Evolutionary conservation across 1,140 invertebrate genomes (phyloP).

Genomic region (Conus ventricosus): DNA sequence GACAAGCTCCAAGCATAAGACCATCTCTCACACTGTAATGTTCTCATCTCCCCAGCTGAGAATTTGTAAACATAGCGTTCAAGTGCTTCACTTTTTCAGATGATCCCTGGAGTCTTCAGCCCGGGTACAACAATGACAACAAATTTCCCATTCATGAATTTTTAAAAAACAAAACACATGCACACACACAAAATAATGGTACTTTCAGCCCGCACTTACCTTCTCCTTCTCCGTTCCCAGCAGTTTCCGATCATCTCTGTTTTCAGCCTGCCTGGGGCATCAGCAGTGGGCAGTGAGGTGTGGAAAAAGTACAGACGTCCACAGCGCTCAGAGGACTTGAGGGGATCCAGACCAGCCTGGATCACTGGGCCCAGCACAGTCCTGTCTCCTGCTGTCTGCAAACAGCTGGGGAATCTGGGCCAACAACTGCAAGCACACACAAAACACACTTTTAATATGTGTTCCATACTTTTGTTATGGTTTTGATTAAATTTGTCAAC

Average conservation of each 20-base stretch:
- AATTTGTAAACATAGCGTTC: too few relatives aligned
- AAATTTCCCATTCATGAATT: too few relatives aligned
- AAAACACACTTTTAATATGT: too few relatives aligned
- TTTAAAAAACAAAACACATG: neutral
- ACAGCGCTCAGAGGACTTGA: slow-evolving; percentile 89
- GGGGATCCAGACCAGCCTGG: slow-evolving; percentile 96
- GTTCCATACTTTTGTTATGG: too few relatives aligned
- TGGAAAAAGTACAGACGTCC: slow-evolving; percentile 98
- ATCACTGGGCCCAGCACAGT: slow-evolving; percentile 97
- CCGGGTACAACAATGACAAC: too few relatives aligned
- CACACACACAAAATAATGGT: neutral
- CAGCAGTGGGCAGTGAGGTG: slow-evolving; percentile 93
- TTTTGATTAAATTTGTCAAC: too few relatives aligned
- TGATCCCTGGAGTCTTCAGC: too few relatives aligned
- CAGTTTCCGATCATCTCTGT: slow-evolving; percentile 94
- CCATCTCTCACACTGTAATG: too few relatives aligned
- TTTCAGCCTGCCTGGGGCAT: slow-evolving; percentile 97
- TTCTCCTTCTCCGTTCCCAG: slow-evolving; percentile 96
- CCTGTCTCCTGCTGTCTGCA: slow-evolving; percentile 92
- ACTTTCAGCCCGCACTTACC: slow-evolving; percentile 57
- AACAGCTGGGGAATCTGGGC: slow-evolving; percentile 95
- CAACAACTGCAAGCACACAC: slow-evolving; percentile 82
- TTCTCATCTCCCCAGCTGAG: too few relatives aligned
- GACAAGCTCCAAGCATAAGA: too few relatives aligned
- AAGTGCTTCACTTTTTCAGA: neutral